phyloP scores from a whole-genome alignment of 1,140 invertebrate genomes.

The Monochamus saltuarius region DNA sequence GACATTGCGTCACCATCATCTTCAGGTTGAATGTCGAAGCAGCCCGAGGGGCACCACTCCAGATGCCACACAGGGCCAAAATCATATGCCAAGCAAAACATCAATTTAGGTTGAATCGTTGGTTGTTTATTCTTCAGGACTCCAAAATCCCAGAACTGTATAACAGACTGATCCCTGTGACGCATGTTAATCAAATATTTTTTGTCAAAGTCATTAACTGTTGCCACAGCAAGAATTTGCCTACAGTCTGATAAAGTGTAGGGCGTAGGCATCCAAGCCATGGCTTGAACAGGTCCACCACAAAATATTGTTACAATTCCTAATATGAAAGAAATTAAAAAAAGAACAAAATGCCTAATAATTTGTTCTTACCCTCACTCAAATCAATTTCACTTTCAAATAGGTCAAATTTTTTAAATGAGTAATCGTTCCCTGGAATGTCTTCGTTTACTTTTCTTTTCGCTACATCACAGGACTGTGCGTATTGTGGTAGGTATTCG shows the following conservation, averaged over 20 bases:
- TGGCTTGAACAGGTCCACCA: slow-evolving; percentile 62
- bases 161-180: slow-evolving; percentile 53
- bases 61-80: slow-evolving; percentile 68
- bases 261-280: slow-evolving; percentile 59
- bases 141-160: slow-evolving; percentile 65
- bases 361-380: slow-evolving; percentile 24
- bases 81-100: slow-evolving; percentile 62
- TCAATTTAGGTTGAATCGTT: slow-evolving; percentile 47
- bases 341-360: slow-evolving; percentile 15
- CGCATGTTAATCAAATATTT: slow-evolving; percentile 48
- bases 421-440: slow-evolving; percentile 26
- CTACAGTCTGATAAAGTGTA: slow-evolving; percentile 38
- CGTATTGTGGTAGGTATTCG: slow-evolving; percentile 50
- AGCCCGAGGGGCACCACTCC: slow-evolving; percentile 76
- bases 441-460: slow-evolving; percentile 33
- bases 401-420: slow-evolving; percentile 53
- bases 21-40: slow-evolving; percentile 45
- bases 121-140: slow-evolving; percentile 46
- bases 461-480: slow-evolving; percentile 49
- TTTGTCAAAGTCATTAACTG: slow-evolving; percentile 53
- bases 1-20: slow-evolving; percentile 17
- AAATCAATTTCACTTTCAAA: slow-evolving; percentile 52
- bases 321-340: slow-evolving; percentile 35
- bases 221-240: slow-evolving; percentile 61
- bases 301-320: slow-evolving; percentile 58